These are phyloP conservation scores for Syncerus caffer DNA, from an alignment of 2,797 vertebrate genomes.

Conservation along the genomic window DNA sequence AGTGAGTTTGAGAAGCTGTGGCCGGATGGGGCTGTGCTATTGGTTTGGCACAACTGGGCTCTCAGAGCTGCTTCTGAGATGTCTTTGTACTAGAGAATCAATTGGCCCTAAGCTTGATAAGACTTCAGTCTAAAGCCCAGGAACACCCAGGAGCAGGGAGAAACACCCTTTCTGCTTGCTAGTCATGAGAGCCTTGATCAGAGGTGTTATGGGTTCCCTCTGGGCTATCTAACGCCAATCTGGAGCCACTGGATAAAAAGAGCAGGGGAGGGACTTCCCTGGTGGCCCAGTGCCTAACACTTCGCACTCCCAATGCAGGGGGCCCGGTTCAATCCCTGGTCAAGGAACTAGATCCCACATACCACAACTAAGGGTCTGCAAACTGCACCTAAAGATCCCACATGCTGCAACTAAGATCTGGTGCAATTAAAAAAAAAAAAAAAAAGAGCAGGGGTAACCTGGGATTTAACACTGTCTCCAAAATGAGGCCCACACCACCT, in stretches of 20 bases:
- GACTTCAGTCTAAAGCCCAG: slow-evolving; percentile 36
- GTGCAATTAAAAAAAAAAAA: neutral
- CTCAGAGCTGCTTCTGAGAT: neutral
- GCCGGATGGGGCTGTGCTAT: neutral
- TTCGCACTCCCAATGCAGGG: neutral
- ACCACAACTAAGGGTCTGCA: neutral
- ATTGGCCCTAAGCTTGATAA: neutral
- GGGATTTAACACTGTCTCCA: slow-evolving; percentile 6
- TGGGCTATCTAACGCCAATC: neutral
- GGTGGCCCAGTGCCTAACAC: neutral
- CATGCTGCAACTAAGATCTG: neutral
- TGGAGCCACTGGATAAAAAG: slow-evolving; percentile 49
- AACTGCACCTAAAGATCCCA: neutral
- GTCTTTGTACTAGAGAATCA: neutral
- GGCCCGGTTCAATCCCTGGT: neutral
- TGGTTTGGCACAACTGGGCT: neutral
- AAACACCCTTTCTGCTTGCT: neutral
- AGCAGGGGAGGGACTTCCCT: neutral
- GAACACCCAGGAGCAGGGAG: slow-evolving; percentile 14
- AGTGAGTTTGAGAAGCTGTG: neutral
- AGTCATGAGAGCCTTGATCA: neutral
- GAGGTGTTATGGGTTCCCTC: neutral
- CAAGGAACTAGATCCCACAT: neutral
- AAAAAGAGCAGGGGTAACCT: neutral
- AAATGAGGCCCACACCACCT: neutral